phyloP scores from a whole-genome alignment of 2,888 invertebrate genomes.

The Zaprionus bogoriensis region DNA sequence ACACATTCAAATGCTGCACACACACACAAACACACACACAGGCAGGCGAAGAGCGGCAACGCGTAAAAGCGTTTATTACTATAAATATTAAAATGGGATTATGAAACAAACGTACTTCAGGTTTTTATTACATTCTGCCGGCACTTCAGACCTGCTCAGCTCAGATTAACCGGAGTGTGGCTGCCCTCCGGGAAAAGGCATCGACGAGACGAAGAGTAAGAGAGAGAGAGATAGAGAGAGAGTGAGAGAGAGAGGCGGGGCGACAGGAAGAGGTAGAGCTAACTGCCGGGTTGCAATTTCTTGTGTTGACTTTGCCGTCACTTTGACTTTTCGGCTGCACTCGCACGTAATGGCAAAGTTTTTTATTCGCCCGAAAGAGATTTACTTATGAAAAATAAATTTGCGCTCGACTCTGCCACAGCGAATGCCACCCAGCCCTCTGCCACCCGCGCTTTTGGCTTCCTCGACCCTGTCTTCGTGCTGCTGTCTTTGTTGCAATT shows the following conservation, averaged over 20 bases:
- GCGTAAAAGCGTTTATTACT: constrained; percentile 74
- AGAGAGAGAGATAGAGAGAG: constrained; percentile 32
- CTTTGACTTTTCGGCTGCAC: constrained; percentile 59
- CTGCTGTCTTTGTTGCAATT: constrained; percentile 33
- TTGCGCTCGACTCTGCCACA: constrained; percentile 42
- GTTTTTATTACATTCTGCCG: constrained; percentile 64
- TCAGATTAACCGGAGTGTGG: background rate
- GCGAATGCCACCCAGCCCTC: no score
- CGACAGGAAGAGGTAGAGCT: constrained; percentile 37
- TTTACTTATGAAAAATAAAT: constrained; percentile 73
- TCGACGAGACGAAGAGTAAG: no score
- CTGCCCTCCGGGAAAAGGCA: no score
- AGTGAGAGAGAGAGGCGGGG: constrained; percentile 13
- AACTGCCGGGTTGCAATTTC: constrained; percentile 64
- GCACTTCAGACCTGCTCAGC: constrained; percentile 28
- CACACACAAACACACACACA: background rate
- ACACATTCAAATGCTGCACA: constrained; percentile 17
- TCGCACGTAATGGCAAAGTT: constrained; percentile 63
- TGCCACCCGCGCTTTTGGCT: background rate
- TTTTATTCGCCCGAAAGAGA: constrained; percentile 32
- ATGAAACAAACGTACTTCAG: constrained; percentile 71
- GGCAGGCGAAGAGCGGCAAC: constrained; percentile 42
- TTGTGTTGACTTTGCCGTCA: constrained; percentile 66
- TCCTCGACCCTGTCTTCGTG: no score
- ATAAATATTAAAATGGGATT: constrained; percentile 76